These are phyloP conservation scores for Lymantria monacha DNA, from an alignment of 2,888 invertebrate species.

Conservation along the genomic window DNA sequence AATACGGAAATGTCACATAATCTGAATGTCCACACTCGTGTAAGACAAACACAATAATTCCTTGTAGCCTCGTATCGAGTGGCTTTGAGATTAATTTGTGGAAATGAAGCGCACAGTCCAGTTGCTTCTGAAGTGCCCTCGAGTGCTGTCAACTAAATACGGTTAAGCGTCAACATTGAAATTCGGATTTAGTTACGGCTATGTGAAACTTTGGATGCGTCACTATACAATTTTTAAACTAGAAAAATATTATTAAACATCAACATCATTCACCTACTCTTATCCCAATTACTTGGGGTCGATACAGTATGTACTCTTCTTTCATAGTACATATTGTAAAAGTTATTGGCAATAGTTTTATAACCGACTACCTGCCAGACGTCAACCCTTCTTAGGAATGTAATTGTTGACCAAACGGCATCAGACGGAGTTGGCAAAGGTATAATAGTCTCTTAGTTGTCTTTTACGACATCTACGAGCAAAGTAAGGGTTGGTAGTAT, in stretches of 20 bases:
- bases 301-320: too few relatives aligned
- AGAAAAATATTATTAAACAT: background rate
- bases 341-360: too few relatives aligned
- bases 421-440: too few relatives aligned
- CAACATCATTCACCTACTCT: background rate
- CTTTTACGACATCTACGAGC: too few relatives aligned
- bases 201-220: slow-evolving; percentile 8
- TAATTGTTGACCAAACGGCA: too few relatives aligned
- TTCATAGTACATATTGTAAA: too few relatives aligned
- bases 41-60: slow-evolving; percentile 31
- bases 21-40: slow-evolving; percentile 24
- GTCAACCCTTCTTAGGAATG: too few relatives aligned
- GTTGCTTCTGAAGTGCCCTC: slow-evolving; percentile 41
- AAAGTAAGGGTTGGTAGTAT: too few relatives aligned
- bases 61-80: slow-evolving; percentile 33
- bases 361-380: too few relatives aligned
- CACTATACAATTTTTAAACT: background rate
- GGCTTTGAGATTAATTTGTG: slow-evolving; percentile 50
- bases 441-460: too few relatives aligned
- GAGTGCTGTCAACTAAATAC: slow-evolving; percentile 41
- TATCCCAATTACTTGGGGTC: too few relatives aligned
- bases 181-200: slow-evolving; percentile 25
- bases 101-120: slow-evolving; percentile 55
- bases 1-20: slow-evolving; percentile 12
- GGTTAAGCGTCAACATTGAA: slow-evolving; percentile 41